Evolutionary conservation across 2,888 invertebrate genomes (phyloP).

Genomic region (Cephus rjabovi): DNA sequence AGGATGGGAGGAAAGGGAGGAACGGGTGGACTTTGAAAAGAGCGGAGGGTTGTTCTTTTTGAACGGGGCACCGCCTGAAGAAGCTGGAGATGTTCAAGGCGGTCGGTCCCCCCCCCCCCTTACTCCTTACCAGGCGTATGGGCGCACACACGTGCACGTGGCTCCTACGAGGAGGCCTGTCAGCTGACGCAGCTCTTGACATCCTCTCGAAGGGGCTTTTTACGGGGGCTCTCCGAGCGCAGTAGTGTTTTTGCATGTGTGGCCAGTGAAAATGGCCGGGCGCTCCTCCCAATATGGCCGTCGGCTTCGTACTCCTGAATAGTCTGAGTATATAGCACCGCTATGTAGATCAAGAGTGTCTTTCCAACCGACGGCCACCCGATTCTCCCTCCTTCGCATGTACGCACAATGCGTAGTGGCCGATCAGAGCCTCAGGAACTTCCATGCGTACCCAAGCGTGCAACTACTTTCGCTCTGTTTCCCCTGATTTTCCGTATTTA

Average conservation of each 20-base stretch:
- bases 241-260: constrained; percentile 27
- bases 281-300: constrained; percentile 44
- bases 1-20: constrained; percentile 1
- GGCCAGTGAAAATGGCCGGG: constrained; percentile 50
- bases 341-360: too few species aligned
- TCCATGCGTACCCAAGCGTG: too few species aligned
- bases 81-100: constrained; percentile 32
- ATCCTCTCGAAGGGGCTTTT: constrained; percentile 29
- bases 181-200: constrained; percentile 28
- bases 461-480: too few species aligned
- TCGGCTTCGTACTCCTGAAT: not conserved
- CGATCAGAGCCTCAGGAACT: too few species aligned
- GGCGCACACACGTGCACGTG: constrained; percentile 13
- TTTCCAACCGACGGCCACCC: too few species aligned
- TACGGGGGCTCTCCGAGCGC: constrained; percentile 10
- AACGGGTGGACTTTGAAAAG: not conserved
- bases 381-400: too few species aligned
- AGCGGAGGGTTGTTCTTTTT: constrained; percentile 51
- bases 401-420: too few species aligned
- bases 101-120: constrained; percentile 16
- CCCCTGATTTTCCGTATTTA: too few species aligned
- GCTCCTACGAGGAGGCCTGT: constrained; percentile 24
- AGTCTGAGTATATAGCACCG: too few species aligned
- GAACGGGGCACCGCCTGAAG: constrained; percentile 17
- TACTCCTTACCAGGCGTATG: constrained; percentile 16